phyloP scores from a whole-genome alignment of 2,113 vertebrate species.

The Cheilinus undulatus region DNA sequence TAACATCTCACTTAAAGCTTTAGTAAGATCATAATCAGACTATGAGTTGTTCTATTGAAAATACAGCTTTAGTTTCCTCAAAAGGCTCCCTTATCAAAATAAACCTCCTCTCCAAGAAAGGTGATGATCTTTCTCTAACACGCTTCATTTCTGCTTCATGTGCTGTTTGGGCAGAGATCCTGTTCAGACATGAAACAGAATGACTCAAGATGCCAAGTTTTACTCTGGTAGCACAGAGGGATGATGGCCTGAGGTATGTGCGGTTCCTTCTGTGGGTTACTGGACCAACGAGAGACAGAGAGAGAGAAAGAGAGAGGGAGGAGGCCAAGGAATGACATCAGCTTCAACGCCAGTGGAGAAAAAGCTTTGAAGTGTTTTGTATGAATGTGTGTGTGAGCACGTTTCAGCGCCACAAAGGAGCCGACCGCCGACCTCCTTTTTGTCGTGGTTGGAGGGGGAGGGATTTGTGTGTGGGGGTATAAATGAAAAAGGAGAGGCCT shows the following conservation, averaged over 20 bases:
- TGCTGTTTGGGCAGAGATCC: not conserved
- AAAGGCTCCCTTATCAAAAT: not conserved
- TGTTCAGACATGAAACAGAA: not conserved
- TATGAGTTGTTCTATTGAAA: no score
- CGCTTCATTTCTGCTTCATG: not conserved
- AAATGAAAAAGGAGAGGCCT: conserved; percentile 31
- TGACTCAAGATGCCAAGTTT: not conserved
- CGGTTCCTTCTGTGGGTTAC: not conserved
- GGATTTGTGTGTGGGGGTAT: not conserved
- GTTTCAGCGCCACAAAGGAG: conserved; percentile 17
- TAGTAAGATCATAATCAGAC: not conserved
- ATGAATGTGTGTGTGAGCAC: conserved; percentile 3
- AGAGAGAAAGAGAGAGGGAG: not conserved
- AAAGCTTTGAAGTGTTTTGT: conserved; percentile 33
- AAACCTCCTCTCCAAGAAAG: not conserved
- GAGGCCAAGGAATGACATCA: conserved; percentile 15
- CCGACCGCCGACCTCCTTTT: conserved; percentile 30
- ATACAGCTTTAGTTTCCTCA: not conserved
- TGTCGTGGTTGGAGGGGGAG: not conserved
- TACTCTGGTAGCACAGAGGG: not conserved
- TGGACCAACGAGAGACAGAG: not conserved
- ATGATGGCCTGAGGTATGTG: not conserved
- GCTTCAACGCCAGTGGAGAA: not conserved
- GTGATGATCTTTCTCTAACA: not conserved
- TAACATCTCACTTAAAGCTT: not conserved